A percentile compares a stretch with the other conserved stretches of the same genome.
These are phyloP conservation scores for Tinea pellionella DNA, from an alignment of 2,888 invertebrate species.

Conservation along the genomic window DNA sequence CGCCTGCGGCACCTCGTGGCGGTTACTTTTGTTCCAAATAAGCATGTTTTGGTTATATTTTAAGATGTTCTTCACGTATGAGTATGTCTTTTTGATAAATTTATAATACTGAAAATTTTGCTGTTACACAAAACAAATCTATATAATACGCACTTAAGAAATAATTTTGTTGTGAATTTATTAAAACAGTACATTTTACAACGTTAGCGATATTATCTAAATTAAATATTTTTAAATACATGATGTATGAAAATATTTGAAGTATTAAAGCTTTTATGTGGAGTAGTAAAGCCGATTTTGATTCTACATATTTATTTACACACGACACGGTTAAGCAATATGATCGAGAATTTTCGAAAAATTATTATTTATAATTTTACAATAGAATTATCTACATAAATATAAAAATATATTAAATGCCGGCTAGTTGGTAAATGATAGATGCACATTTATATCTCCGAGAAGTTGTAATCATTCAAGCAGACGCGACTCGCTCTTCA, in stretches of 20 bases:
- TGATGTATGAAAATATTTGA: not conserved
- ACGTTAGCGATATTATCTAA: too few species aligned
- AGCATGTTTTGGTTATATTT: constrained; percentile 9
- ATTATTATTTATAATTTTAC: not conserved
- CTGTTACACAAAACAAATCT: too few species aligned
- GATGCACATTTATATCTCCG: not conserved
- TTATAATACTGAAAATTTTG: too few species aligned
- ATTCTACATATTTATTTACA: not conserved
- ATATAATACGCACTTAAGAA: too few species aligned
- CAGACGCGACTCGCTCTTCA: not conserved
- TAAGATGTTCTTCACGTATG: not conserved
- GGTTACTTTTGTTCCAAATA: not conserved
- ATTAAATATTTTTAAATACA: not conserved
- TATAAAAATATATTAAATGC: not conserved
- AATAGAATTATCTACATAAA: not conserved
- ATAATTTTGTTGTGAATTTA: too few species aligned
- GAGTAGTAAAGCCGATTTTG: not conserved
- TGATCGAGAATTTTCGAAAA: not conserved
- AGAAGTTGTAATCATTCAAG: constrained; percentile 9
- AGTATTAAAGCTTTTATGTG: not conserved
- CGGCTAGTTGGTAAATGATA: not conserved
- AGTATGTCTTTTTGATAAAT: not conserved
- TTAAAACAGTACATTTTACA: too few species aligned
- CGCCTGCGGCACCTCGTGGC: not conserved
- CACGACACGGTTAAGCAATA: not conserved